phyloP scores from a whole-genome alignment of 2,888 invertebrate species.

The Globia sparganii region DNA sequence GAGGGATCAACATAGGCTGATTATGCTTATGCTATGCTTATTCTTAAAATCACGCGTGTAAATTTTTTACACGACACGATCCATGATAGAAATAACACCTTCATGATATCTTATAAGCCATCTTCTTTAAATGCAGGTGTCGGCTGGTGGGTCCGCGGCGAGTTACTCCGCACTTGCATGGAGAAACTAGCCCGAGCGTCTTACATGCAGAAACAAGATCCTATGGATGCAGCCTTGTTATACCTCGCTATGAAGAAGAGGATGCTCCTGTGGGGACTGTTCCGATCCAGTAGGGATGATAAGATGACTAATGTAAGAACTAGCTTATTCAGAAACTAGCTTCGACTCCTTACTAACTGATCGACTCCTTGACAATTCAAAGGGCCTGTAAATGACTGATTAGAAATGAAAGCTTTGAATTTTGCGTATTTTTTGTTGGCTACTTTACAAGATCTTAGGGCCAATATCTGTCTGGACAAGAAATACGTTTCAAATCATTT shows the following conservation, averaged over 20 bases:
- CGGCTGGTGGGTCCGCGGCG: conserved; percentile 99
- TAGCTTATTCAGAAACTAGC: neutral
- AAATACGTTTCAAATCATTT: neutral
- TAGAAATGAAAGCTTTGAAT: neutral
- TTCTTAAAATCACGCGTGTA: neutral
- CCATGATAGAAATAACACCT: neutral
- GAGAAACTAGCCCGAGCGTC: conserved; percentile 98
- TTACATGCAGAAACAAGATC: conserved; percentile 97
- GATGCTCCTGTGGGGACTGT: conserved; percentile 98
- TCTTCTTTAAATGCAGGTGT: conserved; percentile 88
- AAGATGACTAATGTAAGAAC: conserved; percentile 94
- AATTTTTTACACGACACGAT: neutral
- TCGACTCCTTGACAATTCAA: neutral
- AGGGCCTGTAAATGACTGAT: neutral
- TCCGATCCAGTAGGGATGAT: conserved; percentile 95
- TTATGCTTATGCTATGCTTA: neutral
- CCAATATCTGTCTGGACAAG: neutral
- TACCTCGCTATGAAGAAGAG: conserved; percentile 99
- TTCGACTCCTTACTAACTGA: neutral
- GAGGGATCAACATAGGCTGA: too few species aligned
- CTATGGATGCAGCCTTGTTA: conserved; percentile 98
- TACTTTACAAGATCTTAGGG: neutral
- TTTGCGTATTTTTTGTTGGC: neutral
- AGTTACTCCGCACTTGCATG: conserved; percentile 94
- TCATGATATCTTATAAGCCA: neutral